Percentiles rank a stretch among this genome's conserved stretches.
These are phyloP conservation scores for Bombus balteatus DNA, from an alignment of 1,140 invertebrate species.

Conservation along the genomic window DNA sequence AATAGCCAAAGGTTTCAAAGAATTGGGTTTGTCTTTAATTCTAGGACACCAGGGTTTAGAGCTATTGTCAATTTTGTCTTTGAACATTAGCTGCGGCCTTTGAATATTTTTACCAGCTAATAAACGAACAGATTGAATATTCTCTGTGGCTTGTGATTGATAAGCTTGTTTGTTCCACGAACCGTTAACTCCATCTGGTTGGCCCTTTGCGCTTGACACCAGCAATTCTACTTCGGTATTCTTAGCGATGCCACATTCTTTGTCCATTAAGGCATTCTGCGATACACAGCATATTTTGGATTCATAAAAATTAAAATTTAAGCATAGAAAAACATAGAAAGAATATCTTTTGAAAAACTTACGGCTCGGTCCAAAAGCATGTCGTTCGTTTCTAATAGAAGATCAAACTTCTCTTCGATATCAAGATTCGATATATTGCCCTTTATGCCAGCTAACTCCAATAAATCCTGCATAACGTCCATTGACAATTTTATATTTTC, in stretches of 20 bases:
- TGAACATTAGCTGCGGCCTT: conserved; percentile 93
- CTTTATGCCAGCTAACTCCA: conserved; percentile 85
- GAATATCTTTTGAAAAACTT: conserved; percentile 67
- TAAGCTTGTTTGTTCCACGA: conserved; percentile 83
- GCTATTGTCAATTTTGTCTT: conserved; percentile 93
- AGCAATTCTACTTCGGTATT: conserved; percentile 80
- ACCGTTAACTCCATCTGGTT: conserved; percentile 73
- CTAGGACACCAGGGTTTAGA: conserved; percentile 89
- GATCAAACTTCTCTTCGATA: conserved; percentile 89
- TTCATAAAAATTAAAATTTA: neutral
- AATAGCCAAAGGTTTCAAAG: conserved; percentile 90
- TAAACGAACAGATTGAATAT: conserved; percentile 83
- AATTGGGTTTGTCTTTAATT: conserved; percentile 94
- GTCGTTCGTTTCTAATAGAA: conserved; percentile 90
- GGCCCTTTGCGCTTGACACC: conserved; percentile 67
- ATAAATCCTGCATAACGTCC: conserved; percentile 83
- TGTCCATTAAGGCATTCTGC: conserved; percentile 86
- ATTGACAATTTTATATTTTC: conserved; percentile 84
- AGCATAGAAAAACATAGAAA: neutral
- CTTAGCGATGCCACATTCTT: conserved; percentile 87
- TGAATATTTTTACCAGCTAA: conserved; percentile 90
- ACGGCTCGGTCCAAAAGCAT: conserved; percentile 91
- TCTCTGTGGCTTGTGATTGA: neutral
- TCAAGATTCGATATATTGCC: conserved; percentile 85
- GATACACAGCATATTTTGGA: conserved; percentile 26